Evolutionary conservation across 2,888 invertebrate genomes (phyloP), one percentile per base, ranked within the genome.

Genomic region (Xanthorhoe designata): DNA sequence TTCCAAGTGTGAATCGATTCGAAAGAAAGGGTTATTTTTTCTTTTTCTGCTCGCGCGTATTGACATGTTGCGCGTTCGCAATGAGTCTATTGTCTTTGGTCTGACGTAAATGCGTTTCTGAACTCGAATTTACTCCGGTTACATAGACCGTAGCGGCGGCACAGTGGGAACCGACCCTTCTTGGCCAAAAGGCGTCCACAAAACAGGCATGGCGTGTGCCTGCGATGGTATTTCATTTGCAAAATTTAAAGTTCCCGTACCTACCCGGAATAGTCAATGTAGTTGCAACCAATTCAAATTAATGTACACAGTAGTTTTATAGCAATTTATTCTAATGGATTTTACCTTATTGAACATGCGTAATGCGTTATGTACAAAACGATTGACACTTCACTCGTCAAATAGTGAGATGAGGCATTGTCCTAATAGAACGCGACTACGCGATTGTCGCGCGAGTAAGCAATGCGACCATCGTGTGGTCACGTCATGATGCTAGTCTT

Each of bases 1-100:
- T 90, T 86, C 86, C 75, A 92, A 92, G 92, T 93, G 92, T 92
- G 92, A 92, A 92, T 92, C 89, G 92, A 92, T 92, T 91, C 86
- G 85, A 83, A 86, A 79, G 81, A 87, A 88, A 86, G 80, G 88
- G 85, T 81, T 66, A 67, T 71, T 71, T 87, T 88, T 86, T 87
- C 84, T 81, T 75, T 80, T 64, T 52, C 38, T 58, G 64, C 49
- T 54, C 56, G 56, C 80, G 82, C 81, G 84, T 90, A 90, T 90
- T 88, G 89, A 88, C 86, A 89, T 89, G 87, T 86, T 85, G 80
- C 85, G 83, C 84, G 81, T 83, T 78, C 80, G 75, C 45, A 75
- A 78, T 77, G 75, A 80, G 57, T 80, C 77, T 83, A 83, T 85
- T 83, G 78, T 81, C 61, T 69, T 72, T 68, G 35, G 65, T 62